These are phyloP conservation scores for Cybosia mesomella DNA, from an alignment of 2,888 invertebrate species.

Conservation along the genomic window DNA sequence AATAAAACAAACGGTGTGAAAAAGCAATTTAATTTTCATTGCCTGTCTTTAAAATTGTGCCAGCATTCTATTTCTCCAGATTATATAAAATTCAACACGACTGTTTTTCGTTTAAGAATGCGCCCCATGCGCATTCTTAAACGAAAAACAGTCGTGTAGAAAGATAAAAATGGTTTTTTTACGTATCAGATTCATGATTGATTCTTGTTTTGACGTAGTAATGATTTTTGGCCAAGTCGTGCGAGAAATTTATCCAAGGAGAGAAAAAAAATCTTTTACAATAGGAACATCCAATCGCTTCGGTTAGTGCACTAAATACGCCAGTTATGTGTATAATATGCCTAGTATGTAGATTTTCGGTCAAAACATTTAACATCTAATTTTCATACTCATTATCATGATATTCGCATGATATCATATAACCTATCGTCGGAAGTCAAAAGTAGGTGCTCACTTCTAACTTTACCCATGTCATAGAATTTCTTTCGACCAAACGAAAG, in stretches of 20 bases:
- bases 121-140: slow-evolving; percentile 36
- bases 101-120: no score
- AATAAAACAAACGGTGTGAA: slow-evolving; percentile 28
- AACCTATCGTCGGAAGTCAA: slow-evolving; percentile 3
- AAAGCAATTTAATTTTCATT: slow-evolving; percentile 37
- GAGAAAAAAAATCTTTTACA: not conserved
- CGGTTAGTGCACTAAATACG: not conserved
- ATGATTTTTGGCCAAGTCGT: not conserved
- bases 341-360: not conserved
- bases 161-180: slow-evolving; percentile 14
- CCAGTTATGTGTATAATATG: no score
- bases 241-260: not conserved
- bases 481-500: slow-evolving; percentile 25
- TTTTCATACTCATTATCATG: not conserved
- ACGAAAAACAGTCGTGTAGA: slow-evolving; percentile 25
- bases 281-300: not conserved
- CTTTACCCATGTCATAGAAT: slow-evolving; percentile 25
- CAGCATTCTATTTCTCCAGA: slow-evolving; percentile 27
- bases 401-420: slow-evolving; percentile 3
- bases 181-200: not conserved
- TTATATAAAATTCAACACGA: slow-evolving; percentile 39
- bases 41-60: slow-evolving; percentile 32
- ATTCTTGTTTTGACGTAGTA: slow-evolving; percentile 8
- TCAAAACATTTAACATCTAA: not conserved
- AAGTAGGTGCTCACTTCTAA: slow-evolving; percentile 1